Evolutionary conservation across 1,140 invertebrate genomes (phyloP).

Genomic region (Monochamus saltuarius): DNA sequence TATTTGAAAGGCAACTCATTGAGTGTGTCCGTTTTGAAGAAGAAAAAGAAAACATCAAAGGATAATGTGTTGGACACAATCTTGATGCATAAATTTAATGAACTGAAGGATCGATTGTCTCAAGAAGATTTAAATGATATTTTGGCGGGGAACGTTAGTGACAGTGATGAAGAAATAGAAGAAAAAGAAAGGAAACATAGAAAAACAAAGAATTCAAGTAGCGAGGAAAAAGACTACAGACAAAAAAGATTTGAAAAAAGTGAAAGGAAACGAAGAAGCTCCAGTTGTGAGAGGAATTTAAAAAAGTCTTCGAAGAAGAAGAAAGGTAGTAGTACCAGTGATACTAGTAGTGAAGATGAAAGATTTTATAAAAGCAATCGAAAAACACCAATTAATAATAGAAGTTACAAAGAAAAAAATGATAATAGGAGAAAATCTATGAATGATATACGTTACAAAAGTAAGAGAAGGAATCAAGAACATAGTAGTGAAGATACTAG

Average conservation of each 20-base stretch:
- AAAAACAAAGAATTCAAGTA: conserved; percentile 4
- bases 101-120: conserved; percentile 53
- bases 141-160: conserved; percentile 52
- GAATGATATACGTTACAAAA: neutral
- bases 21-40: conserved; percentile 36
- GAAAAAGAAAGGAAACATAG: conserved; percentile 9
- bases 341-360: conserved; percentile 45
- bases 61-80: conserved; percentile 56
- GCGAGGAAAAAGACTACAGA: conserved; percentile 8
- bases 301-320: conserved; percentile 28
- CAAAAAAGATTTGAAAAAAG: conserved; percentile 5
- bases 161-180: conserved; percentile 48
- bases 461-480: neutral
- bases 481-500: too few species aligned
- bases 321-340: conserved; percentile 15
- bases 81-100: conserved; percentile 58
- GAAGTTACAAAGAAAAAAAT: conserved; percentile 31
- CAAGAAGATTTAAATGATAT: conserved; percentile 56
- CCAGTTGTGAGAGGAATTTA: conserved; percentile 48
- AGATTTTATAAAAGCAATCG: conserved; percentile 22
- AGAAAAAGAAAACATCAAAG: conserved; percentile 50
- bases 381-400: conserved; percentile 4
- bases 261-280: conserved; percentile 46
- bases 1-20: conserved; percentile 40
- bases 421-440: neutral